These are phyloP conservation scores for Scaptomyza caliginosa DNA, from an alignment of 2,888 invertebrate species.

Conservation along the genomic window DNA sequence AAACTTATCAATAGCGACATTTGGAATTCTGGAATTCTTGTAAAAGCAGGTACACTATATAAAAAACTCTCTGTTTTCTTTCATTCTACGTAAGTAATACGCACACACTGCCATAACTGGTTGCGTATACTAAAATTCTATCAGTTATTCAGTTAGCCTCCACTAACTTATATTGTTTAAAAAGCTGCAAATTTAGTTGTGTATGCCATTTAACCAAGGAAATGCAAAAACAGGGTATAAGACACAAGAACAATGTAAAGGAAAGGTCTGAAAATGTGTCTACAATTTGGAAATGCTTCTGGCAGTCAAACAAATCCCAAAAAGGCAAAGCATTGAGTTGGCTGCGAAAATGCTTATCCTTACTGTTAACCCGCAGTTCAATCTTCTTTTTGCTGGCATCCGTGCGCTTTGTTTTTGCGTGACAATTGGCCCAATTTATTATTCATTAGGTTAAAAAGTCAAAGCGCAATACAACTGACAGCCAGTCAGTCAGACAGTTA, in stretches of 20 bases:
- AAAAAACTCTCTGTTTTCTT: not conserved
- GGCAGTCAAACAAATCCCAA: slow-evolving; percentile 30
- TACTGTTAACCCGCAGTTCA: slow-evolving; percentile 14
- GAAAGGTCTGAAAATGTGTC: slow-evolving; percentile 63
- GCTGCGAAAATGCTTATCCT: slow-evolving; percentile 31
- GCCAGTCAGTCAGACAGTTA: slow-evolving; percentile 67
- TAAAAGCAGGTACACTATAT: not conserved
- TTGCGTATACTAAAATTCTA: too few species aligned
- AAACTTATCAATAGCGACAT: slow-evolving; percentile 80
- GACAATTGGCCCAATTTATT: slow-evolving; percentile 82
- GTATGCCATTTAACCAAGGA: not conserved
- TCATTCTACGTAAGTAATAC: too few species aligned
- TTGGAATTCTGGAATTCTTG: slow-evolving; percentile 51
- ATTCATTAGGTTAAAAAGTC: slow-evolving; percentile 82
- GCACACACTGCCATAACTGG: too few species aligned
- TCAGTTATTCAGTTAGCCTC: too few species aligned
- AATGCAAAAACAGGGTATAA: slow-evolving; percentile 16
- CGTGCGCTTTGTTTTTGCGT: slow-evolving; percentile 72
- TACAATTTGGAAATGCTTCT: slow-evolving; percentile 69
- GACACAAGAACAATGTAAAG: not conserved
- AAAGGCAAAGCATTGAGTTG: slow-evolving; percentile 23
- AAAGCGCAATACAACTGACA: slow-evolving; percentile 73
- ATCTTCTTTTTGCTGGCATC: slow-evolving; percentile 11
- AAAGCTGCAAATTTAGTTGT: not conserved
- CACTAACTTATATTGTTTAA: too few species aligned